Percentiles rank a stretch among this genome's conserved stretches.
Evolutionary conservation across 1,140 invertebrate genomes (phyloP).

Genomic region (Aphelinus atriplicis): DNA sequence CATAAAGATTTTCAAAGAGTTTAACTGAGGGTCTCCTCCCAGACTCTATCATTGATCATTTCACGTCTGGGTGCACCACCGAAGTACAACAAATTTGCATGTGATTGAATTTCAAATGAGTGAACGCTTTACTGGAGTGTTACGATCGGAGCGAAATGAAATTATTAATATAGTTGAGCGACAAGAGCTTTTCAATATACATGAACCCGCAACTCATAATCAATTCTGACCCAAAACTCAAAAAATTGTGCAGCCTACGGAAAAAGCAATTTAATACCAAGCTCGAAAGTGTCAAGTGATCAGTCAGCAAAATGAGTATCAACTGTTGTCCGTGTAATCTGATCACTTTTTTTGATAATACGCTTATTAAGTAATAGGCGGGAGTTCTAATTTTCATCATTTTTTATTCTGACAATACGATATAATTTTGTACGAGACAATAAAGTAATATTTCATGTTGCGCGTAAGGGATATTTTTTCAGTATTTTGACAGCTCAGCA

Average conservation of each 20-base stretch:
- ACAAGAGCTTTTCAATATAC: conserved; percentile 53
- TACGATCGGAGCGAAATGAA: conserved; percentile 51
- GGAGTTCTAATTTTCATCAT: too few relatives aligned
- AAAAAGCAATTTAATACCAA: conserved; percentile 26
- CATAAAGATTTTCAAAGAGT: conserved; percentile 54
- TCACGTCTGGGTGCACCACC: conserved; percentile 41
- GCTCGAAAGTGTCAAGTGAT: conserved; percentile 22
- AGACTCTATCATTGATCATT: conserved; percentile 44
- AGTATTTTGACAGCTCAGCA: too few relatives aligned
- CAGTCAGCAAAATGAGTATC: conserved; percentile 40
- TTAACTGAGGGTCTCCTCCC: conserved; percentile 50
- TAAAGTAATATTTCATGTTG: too few relatives aligned
- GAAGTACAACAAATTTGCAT: conserved; percentile 53
- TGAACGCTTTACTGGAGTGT: conserved; percentile 50
- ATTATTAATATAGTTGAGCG: conserved; percentile 55
- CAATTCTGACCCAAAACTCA: conserved; percentile 53
- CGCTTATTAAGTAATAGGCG: too few relatives aligned
- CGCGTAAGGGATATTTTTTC: too few relatives aligned
- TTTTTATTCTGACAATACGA: too few relatives aligned
- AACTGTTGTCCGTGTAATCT: too few relatives aligned
- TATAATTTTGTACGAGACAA: too few relatives aligned
- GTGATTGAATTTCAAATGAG: conserved; percentile 60
- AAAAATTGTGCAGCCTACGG: conserved; percentile 45
- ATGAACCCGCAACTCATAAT: conserved; percentile 40
- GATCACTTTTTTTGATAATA: too few relatives aligned